These are phyloP conservation scores for Allolobophora icterica DNA, from an alignment of 2,888 invertebrate genomes.

Conservation along the genomic window DNA sequence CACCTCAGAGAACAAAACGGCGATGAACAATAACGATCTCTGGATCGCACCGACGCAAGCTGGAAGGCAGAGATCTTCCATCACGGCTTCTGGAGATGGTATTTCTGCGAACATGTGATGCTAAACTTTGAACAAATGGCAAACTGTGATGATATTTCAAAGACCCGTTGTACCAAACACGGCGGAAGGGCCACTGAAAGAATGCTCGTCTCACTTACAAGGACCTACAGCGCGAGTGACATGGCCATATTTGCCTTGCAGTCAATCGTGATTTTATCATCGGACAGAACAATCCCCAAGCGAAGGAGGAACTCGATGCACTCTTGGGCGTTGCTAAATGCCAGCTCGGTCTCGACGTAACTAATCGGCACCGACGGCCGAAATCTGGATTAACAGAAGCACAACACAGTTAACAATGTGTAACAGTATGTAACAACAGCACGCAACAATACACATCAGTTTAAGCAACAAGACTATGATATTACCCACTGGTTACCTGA, in stretches of 20 bases:
- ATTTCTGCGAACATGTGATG: background rate
- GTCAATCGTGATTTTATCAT: constrained; percentile 75
- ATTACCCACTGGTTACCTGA: background rate
- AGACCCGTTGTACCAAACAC: background rate
- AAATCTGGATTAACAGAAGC: constrained; percentile 73
- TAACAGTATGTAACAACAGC: background rate
- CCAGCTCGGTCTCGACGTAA: constrained; percentile 85
- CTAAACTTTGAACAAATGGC: background rate
- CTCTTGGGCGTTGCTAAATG: constrained; percentile 82
- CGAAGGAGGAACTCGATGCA: constrained; percentile 86
- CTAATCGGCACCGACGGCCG: constrained; percentile 87
- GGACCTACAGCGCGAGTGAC: background rate
- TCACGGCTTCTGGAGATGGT: background rate
- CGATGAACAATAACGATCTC: background rate
- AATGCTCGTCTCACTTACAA: background rate
- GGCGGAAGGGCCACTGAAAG: background rate
- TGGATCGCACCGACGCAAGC: background rate
- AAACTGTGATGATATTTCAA: background rate
- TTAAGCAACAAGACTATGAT: background rate
- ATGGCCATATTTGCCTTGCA: constrained; percentile 72
- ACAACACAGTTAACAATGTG: constrained; percentile 18
- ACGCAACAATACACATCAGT: background rate
- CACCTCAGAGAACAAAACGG: background rate
- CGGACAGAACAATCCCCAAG: constrained; percentile 73
- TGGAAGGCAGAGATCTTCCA: background rate